Percentiles rank a stretch among this genome's conserved stretches.
phyloP scores from a whole-genome alignment of 2,797 vertebrate genomes.

The Myioborus melanocephalus region DNA sequence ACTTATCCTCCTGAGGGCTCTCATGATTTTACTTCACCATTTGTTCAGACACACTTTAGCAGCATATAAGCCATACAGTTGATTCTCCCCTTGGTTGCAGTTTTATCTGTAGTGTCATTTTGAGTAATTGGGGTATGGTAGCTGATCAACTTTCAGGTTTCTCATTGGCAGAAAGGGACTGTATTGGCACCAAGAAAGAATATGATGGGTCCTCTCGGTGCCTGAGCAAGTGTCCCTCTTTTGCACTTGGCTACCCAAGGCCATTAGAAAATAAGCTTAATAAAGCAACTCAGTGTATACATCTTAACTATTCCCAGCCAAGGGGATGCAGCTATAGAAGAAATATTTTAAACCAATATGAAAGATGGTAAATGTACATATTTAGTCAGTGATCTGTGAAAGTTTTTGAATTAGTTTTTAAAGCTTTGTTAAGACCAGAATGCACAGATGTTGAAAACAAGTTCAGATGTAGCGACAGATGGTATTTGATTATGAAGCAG shows the following conservation, averaged over 20 bases:
- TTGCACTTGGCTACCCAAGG: conserved; percentile 86
- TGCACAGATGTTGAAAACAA: conserved; percentile 95
- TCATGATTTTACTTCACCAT: conserved; percentile 83
- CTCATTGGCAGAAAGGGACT: conserved; percentile 85
- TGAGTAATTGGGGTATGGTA: conserved; percentile 89
- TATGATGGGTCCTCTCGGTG: conserved; percentile 82
- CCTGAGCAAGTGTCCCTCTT: conserved; percentile 81
- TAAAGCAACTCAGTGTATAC: conserved; percentile 74
- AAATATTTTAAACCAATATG: conserved; percentile 80
- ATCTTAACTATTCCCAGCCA: conserved; percentile 75
- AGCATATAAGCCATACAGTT: conserved; percentile 83
- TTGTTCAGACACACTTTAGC: conserved; percentile 87
- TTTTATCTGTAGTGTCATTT: conserved; percentile 91
- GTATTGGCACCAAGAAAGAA: conserved; percentile 83
- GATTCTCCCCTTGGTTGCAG: conserved; percentile 96
- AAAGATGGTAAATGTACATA: conserved; percentile 85
- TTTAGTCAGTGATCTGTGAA: conserved; percentile 92
- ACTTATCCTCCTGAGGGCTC: conserved; percentile 81
- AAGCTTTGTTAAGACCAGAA: conserved; percentile 99
- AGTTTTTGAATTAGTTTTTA: conserved; percentile 97
- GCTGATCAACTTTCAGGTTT: conserved; percentile 87
- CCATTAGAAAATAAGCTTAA: conserved; percentile 85
- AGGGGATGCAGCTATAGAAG: conserved; percentile 84
- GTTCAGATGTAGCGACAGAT: conserved; percentile 99
- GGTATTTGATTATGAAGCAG: conserved; percentile 99